Percentiles rank a stretch among this genome's conserved stretches.
Conservation (phyloP, 2,797 vertebrate genomes). For the Alfaro cultratus region DNA sequence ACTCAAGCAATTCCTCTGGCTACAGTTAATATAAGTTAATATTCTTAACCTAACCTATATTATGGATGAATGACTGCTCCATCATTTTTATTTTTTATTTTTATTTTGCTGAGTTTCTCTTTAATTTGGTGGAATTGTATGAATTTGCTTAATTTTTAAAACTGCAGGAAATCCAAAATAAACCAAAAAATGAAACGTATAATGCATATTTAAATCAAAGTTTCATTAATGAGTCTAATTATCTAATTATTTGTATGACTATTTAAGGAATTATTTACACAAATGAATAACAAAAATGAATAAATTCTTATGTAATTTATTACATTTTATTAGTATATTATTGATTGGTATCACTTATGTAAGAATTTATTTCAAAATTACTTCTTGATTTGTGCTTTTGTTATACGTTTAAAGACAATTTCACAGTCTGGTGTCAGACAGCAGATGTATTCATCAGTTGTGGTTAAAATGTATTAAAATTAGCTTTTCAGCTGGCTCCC, state of each 20-base stretch:
- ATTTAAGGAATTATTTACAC: background rate
- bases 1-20: background rate
- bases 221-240: background rate
- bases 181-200: background rate
- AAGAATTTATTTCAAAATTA: background rate
- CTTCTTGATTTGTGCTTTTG: background rate
- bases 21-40: no score
- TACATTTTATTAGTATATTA: background rate
- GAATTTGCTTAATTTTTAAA: background rate
- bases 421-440: background rate
- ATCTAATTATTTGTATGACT: background rate
- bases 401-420: background rate
- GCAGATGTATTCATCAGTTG: background rate
- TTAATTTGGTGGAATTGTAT: background rate
- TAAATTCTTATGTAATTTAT: background rate
- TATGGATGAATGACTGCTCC: background rate
- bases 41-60: background rate
- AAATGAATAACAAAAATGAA: background rate
- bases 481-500: background rate
- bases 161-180: background rate
- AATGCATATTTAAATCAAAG: background rate
- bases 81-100: background rate
- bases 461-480: background rate
- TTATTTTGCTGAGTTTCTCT: background rate
- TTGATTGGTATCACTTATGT: background rate